These are phyloP conservation scores for Aphidius ervi DNA, from an alignment of 1,140 invertebrate genomes.

Conservation along the genomic window DNA sequence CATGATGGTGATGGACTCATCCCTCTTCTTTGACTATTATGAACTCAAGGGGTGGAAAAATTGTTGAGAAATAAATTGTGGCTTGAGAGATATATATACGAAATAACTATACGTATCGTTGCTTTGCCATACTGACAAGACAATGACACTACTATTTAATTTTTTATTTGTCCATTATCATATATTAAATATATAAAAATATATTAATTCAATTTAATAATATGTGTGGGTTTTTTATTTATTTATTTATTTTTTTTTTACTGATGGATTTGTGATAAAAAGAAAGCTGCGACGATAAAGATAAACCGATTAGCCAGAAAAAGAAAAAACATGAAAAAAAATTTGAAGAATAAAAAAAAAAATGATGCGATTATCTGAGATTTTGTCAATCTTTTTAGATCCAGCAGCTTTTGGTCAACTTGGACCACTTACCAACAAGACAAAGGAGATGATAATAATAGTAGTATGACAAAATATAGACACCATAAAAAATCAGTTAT, in stretches of 20 bases:
- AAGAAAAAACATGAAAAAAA: not conserved
- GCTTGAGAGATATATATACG: not conserved
- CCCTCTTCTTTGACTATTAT: constrained; percentile 16
- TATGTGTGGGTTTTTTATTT: not conserved
- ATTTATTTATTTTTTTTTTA: constrained; percentile 1
- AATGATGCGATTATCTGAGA: constrained; percentile 16
- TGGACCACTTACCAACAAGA: too few relatives aligned
- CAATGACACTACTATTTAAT: too few relatives aligned
- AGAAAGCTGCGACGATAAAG: constrained; percentile 16
- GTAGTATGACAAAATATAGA: too few relatives aligned
- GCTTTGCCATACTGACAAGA: too few relatives aligned
- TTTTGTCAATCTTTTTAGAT: constrained; percentile 8
- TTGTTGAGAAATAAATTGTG: not conserved
- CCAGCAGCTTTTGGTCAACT: too few relatives aligned
- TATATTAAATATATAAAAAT: too few relatives aligned
- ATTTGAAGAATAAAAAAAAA: constrained; percentile 4
- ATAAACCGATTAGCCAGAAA: constrained; percentile 20
- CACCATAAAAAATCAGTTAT: too few relatives aligned
- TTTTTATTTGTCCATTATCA: too few relatives aligned
- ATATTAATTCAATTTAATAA: not conserved
- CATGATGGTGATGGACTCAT: constrained; percentile 17
- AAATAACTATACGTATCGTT: not conserved
- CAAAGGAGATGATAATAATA: too few relatives aligned
- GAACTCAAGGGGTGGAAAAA: constrained; percentile 1
- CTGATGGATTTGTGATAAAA: not conserved